These are phyloP conservation scores for Amorpha juglandis DNA, from an alignment of 2,888 invertebrate genomes.

Conservation along the genomic window DNA sequence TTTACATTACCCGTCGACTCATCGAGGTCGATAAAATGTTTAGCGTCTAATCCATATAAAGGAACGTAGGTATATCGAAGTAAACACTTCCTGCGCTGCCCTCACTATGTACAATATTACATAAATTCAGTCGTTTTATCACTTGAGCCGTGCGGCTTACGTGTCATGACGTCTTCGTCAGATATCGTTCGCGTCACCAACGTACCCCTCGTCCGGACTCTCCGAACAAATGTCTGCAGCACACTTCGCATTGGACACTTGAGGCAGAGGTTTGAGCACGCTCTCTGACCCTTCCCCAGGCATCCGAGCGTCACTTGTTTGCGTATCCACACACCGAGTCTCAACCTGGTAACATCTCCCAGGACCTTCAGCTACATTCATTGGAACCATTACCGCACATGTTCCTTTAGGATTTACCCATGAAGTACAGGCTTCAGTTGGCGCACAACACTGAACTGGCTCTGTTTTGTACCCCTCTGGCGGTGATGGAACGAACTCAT, in stretches of 20 bases:
- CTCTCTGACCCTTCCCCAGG: constrained; percentile 71
- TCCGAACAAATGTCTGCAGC: constrained; percentile 86
- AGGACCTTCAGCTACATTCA: constrained; percentile 72
- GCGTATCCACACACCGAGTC: constrained; percentile 86
- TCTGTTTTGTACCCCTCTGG: constrained; percentile 88
- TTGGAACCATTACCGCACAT: constrained; percentile 80
- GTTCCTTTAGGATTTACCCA: constrained; percentile 81
- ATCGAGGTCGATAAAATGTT: constrained; percentile 13
- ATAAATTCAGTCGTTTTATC: constrained; percentile 82
- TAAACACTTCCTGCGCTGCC: constrained; percentile 20
- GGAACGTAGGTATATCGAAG: constrained; percentile 19
- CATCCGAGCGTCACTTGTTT: constrained; percentile 81
- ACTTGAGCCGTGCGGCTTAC: constrained; percentile 78
- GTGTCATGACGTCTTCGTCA: constrained; percentile 85
- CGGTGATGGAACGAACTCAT: constrained; percentile 87
- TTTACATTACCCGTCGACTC: background rate
- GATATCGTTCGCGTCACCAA: constrained; percentile 90
- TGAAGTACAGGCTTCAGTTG: constrained; percentile 70
- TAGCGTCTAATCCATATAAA: background rate
- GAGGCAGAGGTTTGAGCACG: constrained; percentile 72
- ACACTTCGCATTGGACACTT: constrained; percentile 78
- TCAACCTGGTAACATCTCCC: constrained; percentile 81
- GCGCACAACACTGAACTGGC: constrained; percentile 76
- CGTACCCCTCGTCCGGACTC: constrained; percentile 95
- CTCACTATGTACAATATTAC: constrained; percentile 63